phyloP scores from a whole-genome alignment of 2,797 vertebrate species.

The Gymnodraco acuticeps region DNA sequence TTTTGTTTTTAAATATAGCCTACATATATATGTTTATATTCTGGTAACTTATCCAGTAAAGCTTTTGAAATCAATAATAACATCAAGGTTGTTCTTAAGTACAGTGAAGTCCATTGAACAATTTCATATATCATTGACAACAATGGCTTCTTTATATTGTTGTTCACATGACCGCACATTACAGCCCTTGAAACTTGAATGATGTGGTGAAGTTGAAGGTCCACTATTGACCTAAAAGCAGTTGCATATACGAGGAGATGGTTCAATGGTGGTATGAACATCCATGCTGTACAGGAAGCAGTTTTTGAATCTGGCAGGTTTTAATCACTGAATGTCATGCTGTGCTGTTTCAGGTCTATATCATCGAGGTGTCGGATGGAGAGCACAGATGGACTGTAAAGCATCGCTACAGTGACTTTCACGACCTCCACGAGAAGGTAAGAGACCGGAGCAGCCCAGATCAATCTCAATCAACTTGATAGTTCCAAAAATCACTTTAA shows the following conservation, averaged over 20 bases:
- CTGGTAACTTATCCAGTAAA: no score
- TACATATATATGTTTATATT: no score
- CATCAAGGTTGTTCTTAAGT: no score
- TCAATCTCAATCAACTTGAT: background rate
- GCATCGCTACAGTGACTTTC: constrained; percentile 97
- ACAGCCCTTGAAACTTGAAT: background rate
- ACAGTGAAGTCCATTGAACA: no score
- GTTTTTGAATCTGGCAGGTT: background rate
- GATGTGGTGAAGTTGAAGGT: background rate
- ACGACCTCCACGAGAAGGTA: constrained; percentile 97
- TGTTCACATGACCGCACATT: background rate
- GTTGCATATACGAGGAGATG: background rate
- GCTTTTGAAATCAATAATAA: no score
- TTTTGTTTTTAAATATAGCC: no score
- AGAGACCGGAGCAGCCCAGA: constrained; percentile 11
- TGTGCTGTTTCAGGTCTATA: constrained; percentile 90
- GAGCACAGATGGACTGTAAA: constrained; percentile 94
- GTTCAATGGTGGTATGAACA: background rate
- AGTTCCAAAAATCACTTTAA: background rate
- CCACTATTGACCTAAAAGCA: background rate
- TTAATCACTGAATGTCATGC: background rate
- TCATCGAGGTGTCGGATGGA: constrained; percentile 93
- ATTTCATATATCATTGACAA: no score
- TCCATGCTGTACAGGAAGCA: background rate
- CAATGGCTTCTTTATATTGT: background rate